Percentiles rank a stretch among this genome's conserved stretches.
These are phyloP conservation scores for Cricetomys ansorgei DNA, from an alignment of 2,113 vertebrate species.

Conservation along the genomic window DNA sequence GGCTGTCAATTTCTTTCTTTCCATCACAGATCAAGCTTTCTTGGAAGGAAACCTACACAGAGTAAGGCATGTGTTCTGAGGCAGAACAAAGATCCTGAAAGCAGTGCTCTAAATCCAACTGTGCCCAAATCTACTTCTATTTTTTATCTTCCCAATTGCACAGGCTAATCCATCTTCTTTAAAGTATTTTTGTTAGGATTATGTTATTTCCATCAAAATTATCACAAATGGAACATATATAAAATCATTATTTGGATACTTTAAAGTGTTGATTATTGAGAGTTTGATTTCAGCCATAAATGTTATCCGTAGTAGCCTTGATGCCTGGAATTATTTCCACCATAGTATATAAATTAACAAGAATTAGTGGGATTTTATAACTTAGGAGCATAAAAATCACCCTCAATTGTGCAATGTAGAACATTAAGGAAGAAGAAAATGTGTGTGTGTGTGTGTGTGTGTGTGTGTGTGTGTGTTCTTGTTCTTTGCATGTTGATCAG, in stretches of 20 bases:
- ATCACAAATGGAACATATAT: not conserved
- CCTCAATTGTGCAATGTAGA: not conserved
- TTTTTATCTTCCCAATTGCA: not conserved
- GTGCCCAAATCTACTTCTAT: not conserved
- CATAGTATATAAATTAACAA: not conserved
- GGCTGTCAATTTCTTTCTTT: not conserved
- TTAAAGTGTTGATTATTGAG: not conserved
- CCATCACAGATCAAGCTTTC: not conserved
- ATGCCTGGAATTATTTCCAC: not conserved
- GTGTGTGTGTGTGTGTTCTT: not conserved
- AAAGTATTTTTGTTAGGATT: not conserved
- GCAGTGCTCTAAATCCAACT: not conserved
- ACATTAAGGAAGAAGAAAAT: not conserved
- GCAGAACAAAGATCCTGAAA: not conserved
- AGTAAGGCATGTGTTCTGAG: not conserved
- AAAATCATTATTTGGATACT: not conserved
- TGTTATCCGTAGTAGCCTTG: not conserved
- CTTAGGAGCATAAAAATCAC: not conserved
- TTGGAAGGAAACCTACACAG: not conserved
- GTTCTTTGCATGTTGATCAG: not conserved
- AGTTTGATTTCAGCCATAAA: not conserved
- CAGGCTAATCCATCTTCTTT: not conserved
- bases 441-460: not conserved
- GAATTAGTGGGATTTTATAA: not conserved
- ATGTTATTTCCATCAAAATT: not conserved